Base-by-base conservation (phyloP, 2,888 invertebrate genomes). In the Tromatobia lineatoria region DNA sequence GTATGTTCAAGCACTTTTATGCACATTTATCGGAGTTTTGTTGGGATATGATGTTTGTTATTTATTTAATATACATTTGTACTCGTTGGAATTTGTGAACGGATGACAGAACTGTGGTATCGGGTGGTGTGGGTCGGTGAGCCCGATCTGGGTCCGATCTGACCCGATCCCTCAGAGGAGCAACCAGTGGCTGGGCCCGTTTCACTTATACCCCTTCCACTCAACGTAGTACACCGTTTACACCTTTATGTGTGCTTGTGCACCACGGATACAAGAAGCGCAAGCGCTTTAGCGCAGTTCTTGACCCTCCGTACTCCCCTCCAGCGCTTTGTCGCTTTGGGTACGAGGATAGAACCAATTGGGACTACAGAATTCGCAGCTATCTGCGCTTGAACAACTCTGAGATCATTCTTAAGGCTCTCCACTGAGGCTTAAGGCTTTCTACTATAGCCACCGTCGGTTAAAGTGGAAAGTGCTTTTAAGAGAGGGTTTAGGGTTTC, bases 121-220 rank as follows among this genome's bases (percentile, higher is more conserved):
- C 86, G 81, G 86, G 54, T 66, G 71, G 86, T 80, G 84, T 69
- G 74, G 82, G 81, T 81, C 82, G 77, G 79, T 78, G 83, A 79
- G 81, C 81, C 84, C 85, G 86, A 84, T 86, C 86, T 70, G 82
- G 82, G 82, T 67, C 82, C 86, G 87, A 87, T 87, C 79, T 84
- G 84, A 83, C 85, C 86, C 87, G 87, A 86, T 87, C 84, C 78
- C 61, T 38, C 83, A 20, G 57, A 78, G 57, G 81, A 78, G 64
- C 78, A 81, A 78, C 84, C 84, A 84, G 81, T 66, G 81, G 78
- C 81, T 78, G 52, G 25, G 76, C 83, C 66, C 74, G 69, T 74
- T 84, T 78, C 74, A 69, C 84, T 78, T 78, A 23, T 42, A 25
- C 81, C 70, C 78, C 80, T 38, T 80, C 80, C 77, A 74, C 15